A percentile compares a stretch with the other conserved stretches of the same genome.
Conservation (phyloP, 2,113 vertebrate species). For the Phaetusa simplex region DNA sequence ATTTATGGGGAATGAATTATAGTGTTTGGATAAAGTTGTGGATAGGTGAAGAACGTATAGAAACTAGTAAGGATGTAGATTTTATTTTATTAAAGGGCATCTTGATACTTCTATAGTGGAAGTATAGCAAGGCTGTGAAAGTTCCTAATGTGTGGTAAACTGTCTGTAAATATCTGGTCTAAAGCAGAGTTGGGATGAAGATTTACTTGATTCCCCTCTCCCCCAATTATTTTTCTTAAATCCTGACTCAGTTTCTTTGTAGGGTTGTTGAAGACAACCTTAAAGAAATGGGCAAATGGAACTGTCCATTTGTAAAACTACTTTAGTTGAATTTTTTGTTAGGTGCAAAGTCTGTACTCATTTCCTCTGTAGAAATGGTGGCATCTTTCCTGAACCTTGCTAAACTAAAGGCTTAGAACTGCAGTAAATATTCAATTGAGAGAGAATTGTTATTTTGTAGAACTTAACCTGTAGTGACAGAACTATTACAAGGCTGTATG, state of each 20-base stretch:
- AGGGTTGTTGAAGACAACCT: not conserved
- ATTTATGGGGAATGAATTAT: not conserved
- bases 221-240: not conserved
- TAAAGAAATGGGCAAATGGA: not conserved
- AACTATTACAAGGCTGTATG: not conserved
- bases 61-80: not conserved
- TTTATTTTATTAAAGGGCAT: not conserved
- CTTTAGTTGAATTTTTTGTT: not conserved
- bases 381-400: not conserved
- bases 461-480: not conserved
- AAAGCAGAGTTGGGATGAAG: not conserved
- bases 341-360: rapidly evolving
- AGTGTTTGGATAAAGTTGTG: not conserved
- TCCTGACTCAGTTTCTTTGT: not conserved
- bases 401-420: not conserved
- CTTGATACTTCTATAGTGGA: not conserved
- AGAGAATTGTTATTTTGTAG: not conserved
- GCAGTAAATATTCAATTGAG: not conserved
- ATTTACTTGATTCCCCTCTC: not conserved
- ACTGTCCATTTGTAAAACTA: not conserved
- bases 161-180: not conserved
- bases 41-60: not conserved
- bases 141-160: not conserved
- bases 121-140: not conserved
- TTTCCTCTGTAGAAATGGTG: not conserved